Percentiles rank a stretch among this genome's conserved stretches.
Conservation (phyloP, 2,113 vertebrate species). For the Perognathus longimembris region DNA sequence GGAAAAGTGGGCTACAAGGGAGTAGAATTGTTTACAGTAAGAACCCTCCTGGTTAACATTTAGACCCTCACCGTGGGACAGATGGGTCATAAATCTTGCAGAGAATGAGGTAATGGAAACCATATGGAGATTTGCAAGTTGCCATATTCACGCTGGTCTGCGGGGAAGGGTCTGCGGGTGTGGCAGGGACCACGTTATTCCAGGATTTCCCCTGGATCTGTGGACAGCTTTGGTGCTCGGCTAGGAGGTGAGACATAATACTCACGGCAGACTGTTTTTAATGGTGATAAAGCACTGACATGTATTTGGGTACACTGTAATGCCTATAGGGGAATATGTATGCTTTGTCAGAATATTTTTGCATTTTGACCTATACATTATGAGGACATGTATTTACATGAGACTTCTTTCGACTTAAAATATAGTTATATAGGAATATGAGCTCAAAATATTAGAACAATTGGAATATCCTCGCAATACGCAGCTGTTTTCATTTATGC, state of each 20-base stretch:
- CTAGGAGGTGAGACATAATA: neutral
- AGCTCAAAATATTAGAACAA: neutral
- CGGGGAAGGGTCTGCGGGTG: neutral
- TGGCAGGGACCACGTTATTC: rapidly evolving
- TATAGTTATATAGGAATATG: neutral
- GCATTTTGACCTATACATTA: neutral
- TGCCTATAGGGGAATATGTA: neutral
- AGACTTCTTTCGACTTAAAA: neutral
- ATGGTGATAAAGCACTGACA: neutral
- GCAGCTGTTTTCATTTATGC: neutral
- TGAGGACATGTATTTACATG: neutral
- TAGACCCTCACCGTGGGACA: neutral
- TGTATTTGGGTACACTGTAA: neutral
- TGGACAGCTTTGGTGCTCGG: neutral
- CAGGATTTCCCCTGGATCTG: rapidly evolving
- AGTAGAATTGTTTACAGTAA: neutral
- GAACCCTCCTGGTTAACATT: neutral
- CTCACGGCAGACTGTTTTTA: neutral
- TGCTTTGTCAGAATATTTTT: neutral
- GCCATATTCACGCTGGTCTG: rapidly evolving
- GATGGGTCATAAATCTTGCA: neutral
- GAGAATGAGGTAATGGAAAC: neutral
- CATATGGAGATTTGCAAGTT: rapidly evolving
- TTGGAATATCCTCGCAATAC: too few species aligned
- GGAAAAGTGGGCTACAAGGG: constrained; percentile 4